These are phyloP conservation scores for Plebejus anna DNA, from an alignment of 2,888 invertebrate genomes.

Conservation along the genomic window DNA sequence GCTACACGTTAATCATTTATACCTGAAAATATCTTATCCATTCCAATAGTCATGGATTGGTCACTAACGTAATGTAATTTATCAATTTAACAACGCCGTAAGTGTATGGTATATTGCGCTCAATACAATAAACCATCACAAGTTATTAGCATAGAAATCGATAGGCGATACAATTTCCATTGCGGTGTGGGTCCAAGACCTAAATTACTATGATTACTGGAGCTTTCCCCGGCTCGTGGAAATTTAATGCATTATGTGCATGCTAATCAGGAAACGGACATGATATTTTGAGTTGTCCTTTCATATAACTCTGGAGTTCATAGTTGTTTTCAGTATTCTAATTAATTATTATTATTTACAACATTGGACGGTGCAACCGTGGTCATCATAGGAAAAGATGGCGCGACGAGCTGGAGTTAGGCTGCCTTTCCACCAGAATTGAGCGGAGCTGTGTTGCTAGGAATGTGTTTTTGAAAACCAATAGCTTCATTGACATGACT, in stretches of 20 bases:
- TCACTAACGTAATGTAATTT: neutral
- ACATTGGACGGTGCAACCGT: too few relatives aligned
- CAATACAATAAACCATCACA: constrained; percentile 36
- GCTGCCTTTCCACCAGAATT: too few relatives aligned
- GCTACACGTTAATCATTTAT: neutral
- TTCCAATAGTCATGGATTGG: neutral
- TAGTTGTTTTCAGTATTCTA: too few relatives aligned
- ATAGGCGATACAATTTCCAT: constrained; percentile 53
- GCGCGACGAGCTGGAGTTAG: too few relatives aligned
- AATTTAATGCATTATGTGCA: constrained; percentile 45
- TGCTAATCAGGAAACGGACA: constrained; percentile 28
- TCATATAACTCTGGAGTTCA: neutral
- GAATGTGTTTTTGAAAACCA: too few relatives aligned
- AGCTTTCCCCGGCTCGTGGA: constrained; percentile 45
- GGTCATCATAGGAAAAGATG: too few relatives aligned
- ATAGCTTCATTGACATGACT: too few relatives aligned
- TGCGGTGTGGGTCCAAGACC: constrained; percentile 49
- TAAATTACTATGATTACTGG: constrained; percentile 47
- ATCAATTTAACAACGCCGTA: neutral
- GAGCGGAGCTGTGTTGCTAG: too few relatives aligned
- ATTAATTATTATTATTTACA: too few relatives aligned
- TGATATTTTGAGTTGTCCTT: neutral
- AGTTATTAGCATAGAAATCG: constrained; percentile 55
- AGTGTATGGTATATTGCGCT: neutral
- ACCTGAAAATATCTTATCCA: neutral